phyloP scores from a whole-genome alignment of 1,140 invertebrate species.

The Laodelphax striatellus region DNA sequence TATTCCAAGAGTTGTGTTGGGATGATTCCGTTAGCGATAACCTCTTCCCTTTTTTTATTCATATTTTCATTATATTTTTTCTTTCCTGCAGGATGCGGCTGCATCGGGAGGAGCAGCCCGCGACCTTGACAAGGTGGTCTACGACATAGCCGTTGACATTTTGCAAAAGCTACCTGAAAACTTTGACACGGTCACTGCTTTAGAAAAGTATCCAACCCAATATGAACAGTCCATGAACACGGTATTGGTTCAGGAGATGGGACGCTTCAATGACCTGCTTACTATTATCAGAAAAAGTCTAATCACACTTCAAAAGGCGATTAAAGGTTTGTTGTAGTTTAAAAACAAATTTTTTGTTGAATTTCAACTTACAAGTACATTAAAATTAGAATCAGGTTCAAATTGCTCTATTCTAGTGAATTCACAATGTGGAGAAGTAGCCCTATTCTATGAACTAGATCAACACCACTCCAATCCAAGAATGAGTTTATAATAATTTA shows the following conservation, averaged over 20 bases:
- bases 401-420: no score
- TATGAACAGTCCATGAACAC: slow-evolving; percentile 86
- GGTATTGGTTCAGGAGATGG: slow-evolving; percentile 89
- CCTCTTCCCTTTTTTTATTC: no score
- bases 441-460: no score
- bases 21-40: no score
- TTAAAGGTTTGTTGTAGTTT: slow-evolving; percentile 66
- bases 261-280: slow-evolving; percentile 74
- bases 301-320: slow-evolving; percentile 70
- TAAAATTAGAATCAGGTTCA: no score
- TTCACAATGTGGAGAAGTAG: no score
- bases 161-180: slow-evolving; percentile 58
- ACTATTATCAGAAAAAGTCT: slow-evolving; percentile 62
- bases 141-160: slow-evolving; percentile 56
- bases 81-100: slow-evolving; percentile 28
- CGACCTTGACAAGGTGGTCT: slow-evolving; percentile 55
- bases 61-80: no score
- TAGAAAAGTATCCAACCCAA: slow-evolving; percentile 62
- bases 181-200: slow-evolving; percentile 52
- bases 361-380: no score
- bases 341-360: not conserved
- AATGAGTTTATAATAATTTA: no score
- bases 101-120: slow-evolving; percentile 30
- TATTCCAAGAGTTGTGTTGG: no score
- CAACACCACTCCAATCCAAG: no score